Conservation (phyloP, 2,888 invertebrate genomes). For the Archips xylosteana region DNA sequence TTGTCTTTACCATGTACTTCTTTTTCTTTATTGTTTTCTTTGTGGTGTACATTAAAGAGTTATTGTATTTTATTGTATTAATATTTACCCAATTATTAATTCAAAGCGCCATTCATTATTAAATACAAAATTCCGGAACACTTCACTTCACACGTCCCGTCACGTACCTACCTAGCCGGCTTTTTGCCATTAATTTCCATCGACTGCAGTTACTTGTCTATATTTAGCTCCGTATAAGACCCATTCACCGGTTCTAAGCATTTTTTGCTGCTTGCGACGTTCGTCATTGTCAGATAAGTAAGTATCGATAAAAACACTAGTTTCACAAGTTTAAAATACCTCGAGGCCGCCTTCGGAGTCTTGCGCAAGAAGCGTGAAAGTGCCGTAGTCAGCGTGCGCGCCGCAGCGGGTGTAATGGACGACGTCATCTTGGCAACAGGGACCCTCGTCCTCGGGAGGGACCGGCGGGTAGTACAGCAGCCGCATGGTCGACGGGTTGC, state of each 20-base stretch:
- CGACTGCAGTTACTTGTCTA: conserved; percentile 1
- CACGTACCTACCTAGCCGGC: background rate
- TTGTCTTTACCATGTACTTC: no score
- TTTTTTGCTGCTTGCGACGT: conserved; percentile 1
- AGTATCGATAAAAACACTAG: conserved; percentile 28
- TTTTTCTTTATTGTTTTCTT: no score
- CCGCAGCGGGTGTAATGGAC: conserved; percentile 87
- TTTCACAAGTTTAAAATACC: conserved; percentile 61
- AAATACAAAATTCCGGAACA: background rate
- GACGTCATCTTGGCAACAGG: conserved; percentile 67
- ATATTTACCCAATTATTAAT: no score
- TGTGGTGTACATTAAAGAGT: no score
- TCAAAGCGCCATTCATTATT: background rate
- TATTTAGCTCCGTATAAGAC: background rate
- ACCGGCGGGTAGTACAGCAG: conserved; percentile 90
- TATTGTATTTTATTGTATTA: no score
- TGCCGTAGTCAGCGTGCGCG: conserved; percentile 91
- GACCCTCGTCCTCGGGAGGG: conserved; percentile 85
- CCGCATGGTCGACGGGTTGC: conserved; percentile 88
- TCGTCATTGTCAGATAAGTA: conserved; percentile 26
- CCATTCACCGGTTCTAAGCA: conserved; percentile 7
- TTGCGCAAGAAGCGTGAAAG: conserved; percentile 90
- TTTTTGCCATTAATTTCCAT: background rate
- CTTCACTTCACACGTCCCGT: background rate
- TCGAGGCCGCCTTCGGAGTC: conserved; percentile 92